These are phyloP conservation scores for Microctonus aethiopoides DNA, from an alignment of 2,888 invertebrate genomes.

Conservation along the genomic window DNA sequence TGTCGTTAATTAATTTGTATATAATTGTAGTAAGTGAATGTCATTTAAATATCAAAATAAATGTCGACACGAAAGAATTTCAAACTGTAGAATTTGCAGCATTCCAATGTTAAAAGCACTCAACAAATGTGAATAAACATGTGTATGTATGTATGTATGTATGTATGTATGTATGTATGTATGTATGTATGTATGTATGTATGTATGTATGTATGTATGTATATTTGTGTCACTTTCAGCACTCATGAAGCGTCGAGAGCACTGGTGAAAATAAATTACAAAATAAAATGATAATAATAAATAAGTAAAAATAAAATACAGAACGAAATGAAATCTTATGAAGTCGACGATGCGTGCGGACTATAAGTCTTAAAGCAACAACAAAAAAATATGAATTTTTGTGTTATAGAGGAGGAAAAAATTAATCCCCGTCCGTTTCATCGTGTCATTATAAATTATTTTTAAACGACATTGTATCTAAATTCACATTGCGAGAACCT, in stretches of 20 bases:
- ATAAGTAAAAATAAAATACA: conserved; percentile 1
- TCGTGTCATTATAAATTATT: conserved; percentile 46
- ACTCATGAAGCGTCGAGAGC: neutral
- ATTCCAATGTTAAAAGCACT: conserved; percentile 45
- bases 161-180: neutral
- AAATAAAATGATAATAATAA: neutral
- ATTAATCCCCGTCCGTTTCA: conserved; percentile 40
- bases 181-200: neutral
- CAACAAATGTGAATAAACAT: conserved; percentile 12
- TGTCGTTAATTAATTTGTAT: neutral
- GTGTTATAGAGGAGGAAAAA: conserved; percentile 30
- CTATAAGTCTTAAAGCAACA: conserved; percentile 36
- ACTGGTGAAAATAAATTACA: neutral
- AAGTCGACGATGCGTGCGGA: neutral
- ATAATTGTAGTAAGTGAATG: conserved; percentile 1
- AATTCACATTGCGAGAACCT: conserved; percentile 31
- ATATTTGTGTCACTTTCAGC: conserved; percentile 22
- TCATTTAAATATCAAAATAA: conserved; percentile 7
- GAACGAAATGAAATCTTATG: neutral
- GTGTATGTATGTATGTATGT: neutral
- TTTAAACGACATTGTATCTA: conserved; percentile 47
- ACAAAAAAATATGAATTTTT: conserved; percentile 21
- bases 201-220: no score
- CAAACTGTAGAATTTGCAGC: conserved; percentile 21
- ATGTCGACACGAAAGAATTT: conserved; percentile 25